phyloP scores from a whole-genome alignment of 2,113 vertebrate genomes.

The Pterocles orientalis region DNA sequence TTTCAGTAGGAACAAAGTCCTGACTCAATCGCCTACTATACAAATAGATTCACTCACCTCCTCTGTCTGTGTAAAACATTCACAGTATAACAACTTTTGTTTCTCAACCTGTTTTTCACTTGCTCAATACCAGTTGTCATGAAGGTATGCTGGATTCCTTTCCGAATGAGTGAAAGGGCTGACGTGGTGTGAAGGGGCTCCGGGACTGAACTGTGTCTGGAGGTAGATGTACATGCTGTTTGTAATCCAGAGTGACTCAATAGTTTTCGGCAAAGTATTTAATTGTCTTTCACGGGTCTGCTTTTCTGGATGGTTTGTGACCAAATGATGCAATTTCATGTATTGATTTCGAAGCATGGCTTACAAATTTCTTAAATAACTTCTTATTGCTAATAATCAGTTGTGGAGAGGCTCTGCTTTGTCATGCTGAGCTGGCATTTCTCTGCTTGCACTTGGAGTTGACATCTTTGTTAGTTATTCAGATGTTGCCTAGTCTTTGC shows the following conservation, averaged over 20 bases:
- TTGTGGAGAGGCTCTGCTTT: neutral
- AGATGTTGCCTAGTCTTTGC: neutral
- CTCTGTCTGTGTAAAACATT: neutral
- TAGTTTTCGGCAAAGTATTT: neutral
- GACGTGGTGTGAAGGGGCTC: neutral
- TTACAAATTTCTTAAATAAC: neutral
- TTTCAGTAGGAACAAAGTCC: neutral
- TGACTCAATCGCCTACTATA: neutral
- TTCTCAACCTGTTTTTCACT: neutral
- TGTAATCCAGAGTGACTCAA: neutral
- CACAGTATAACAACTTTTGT: neutral
- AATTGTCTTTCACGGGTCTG: neutral
- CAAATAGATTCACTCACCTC: neutral
- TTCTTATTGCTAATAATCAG: neutral
- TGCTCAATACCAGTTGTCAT: accelerated
- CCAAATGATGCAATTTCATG: neutral
- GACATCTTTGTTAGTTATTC: neutral
- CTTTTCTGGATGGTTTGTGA: neutral
- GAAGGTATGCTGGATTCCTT: neutral
- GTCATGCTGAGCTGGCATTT: neutral
- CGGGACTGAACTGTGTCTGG: neutral
- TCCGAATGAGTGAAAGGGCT: neutral
- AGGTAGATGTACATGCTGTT: neutral
- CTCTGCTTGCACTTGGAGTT: neutral
- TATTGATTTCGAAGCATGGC: neutral